These are phyloP conservation scores for Cygnus buccinator DNA, from an alignment of 2,113 vertebrate genomes.

Conservation along the genomic window DNA sequence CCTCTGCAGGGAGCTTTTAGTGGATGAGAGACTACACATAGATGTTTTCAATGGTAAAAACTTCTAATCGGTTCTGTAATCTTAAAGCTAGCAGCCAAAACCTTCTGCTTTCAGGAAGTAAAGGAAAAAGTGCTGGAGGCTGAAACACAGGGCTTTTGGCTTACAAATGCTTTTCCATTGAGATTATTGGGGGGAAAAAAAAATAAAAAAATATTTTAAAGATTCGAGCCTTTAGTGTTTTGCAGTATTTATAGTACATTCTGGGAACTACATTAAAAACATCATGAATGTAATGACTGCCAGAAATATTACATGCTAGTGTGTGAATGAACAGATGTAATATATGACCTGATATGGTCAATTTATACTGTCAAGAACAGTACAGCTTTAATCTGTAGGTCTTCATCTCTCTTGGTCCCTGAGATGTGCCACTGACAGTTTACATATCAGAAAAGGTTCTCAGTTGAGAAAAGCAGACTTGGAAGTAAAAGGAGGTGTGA, in stretches of 20 bases:
- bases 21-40: not conserved
- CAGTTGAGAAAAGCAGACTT: not conserved
- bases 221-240: not conserved
- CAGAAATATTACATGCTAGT: not conserved
- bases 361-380: not conserved
- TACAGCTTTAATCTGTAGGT: not conserved
- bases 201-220: not conserved
- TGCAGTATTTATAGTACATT: not conserved
- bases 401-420: not conserved
- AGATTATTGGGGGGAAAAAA: not conserved
- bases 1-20: not conserved
- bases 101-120: not conserved
- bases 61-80: constrained; percentile 6
- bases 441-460: not conserved
- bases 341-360: not conserved
- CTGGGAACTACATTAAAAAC: not conserved
- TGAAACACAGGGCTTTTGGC: not conserved
- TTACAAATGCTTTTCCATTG: not conserved
- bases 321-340: not conserved
- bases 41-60: not conserved
- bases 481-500: not conserved
- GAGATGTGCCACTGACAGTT: not conserved
- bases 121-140: not conserved
- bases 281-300: not conserved
- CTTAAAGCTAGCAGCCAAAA: not conserved